Base-by-base conservation (phyloP, 2,113 vertebrate species). In the Dipodomys ordii region DNA sequence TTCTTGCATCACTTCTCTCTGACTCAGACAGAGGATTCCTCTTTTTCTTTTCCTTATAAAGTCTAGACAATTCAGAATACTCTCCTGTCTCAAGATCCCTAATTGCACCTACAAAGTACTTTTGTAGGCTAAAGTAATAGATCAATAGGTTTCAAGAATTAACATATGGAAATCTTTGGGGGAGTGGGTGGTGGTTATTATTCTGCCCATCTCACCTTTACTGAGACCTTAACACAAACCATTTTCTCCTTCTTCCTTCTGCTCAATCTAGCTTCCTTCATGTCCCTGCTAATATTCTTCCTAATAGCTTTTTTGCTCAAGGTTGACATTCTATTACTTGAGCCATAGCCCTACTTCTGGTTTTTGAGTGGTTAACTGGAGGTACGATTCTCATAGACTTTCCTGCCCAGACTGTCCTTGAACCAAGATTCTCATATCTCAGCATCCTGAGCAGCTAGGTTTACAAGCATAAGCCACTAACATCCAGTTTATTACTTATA, bases 1-100 rank as follows among this genome's bases (percentile, higher is more conserved):
- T 78, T 11, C 2, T 83, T 71, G 23, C 2, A 71, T 76, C 68
- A 67, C 83, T 64, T 82, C 62, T 60, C 5, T 71, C 27, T 72
- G 84, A 68, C 28, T 88, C 32, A 85, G 23, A 71, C 3, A 60
- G 39, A 65, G 67, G 35, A 60, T 64, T 86, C 30, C 10, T 39
- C 7, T 90, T 20, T 35, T 78, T 49, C 71, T 85, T 57, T 85
- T 74, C 68, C 35, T 88, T 85, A 57, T 35, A 83, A 83, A 73
- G n/a, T 71, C 10, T 68, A 4, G 23, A 77, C 78, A 76, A 80
- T 73, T 19, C 12, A 89, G 23, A 30, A 7, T 27, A 35, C 32
- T 76, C 25, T 80, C 30, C n/a, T 32, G 72, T 77, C 23, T 84
- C 30, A 46, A 39, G 67, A 65, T 81, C n/a, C 49, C 76, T 76